These are phyloP conservation scores for Chiridota heheva DNA, from an alignment of 35 echinoderm and acorn worm genomes.

Conservation along the genomic window DNA sequence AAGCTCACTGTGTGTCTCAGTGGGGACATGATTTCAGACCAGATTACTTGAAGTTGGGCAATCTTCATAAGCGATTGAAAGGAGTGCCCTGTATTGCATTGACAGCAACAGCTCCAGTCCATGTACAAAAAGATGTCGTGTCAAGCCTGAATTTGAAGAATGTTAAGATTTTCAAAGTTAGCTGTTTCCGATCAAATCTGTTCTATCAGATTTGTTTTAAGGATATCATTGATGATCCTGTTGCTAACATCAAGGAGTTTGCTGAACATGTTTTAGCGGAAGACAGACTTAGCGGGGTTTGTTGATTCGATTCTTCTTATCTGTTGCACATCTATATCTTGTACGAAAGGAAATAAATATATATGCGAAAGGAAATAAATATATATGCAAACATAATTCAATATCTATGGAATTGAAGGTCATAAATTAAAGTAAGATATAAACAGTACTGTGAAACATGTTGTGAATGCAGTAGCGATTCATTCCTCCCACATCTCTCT, in stretches of 20 bases:
- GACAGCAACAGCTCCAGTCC: conserved; percentile 82
- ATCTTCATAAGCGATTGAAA: conserved; percentile 51
- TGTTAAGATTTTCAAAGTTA: conserved; percentile 69
- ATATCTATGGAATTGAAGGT: too few species aligned
- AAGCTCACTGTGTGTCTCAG: conserved; percentile 98
- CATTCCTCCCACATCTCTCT: too few species aligned
- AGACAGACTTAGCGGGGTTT: conserved; percentile 47
- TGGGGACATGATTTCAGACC: conserved; percentile 99
- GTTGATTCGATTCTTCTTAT: too few species aligned
- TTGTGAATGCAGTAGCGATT: too few species aligned
- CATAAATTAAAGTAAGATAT: too few species aligned
- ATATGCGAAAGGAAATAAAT: too few species aligned
- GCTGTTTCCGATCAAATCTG: conserved; percentile 88
- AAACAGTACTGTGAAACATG: too few species aligned
- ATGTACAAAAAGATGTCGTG: conserved; percentile 81
- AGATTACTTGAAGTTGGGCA: conserved; percentile 90
- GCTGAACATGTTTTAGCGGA: conserved; percentile 55
- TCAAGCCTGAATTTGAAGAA: conserved; percentile 49
- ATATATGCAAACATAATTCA: too few species aligned
- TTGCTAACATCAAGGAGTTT: conserved; percentile 80
- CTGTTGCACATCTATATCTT: too few species aligned
- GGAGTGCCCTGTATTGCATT: conserved; percentile 80
- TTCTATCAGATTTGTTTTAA: conserved; percentile 90
- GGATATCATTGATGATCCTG: conserved; percentile 80
- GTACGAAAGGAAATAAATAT: too few species aligned